phyloP scores from a whole-genome alignment of 2,797 vertebrate species.

The Anguilla pacifica region DNA sequence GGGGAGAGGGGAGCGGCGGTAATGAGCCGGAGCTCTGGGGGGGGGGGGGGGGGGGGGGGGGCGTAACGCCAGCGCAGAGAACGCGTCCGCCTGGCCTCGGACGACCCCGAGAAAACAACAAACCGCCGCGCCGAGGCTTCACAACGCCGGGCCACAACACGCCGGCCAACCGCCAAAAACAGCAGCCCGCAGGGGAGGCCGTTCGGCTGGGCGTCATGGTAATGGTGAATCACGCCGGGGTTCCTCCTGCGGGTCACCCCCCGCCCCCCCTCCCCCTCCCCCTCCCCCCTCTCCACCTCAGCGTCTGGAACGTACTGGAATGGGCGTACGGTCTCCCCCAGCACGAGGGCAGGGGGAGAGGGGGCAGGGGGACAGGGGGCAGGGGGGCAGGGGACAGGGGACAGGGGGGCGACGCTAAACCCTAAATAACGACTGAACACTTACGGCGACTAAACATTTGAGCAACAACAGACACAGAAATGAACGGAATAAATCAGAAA shows the following conservation, averaged over 20 bases:
- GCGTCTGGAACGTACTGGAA: not conserved
- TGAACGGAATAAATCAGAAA: no score
- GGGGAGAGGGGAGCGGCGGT: constrained; percentile 71
- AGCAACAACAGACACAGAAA: no score
- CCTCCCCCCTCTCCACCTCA: not conserved
- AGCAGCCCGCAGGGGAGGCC: not conserved
- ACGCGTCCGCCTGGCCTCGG: constrained; percentile 65
- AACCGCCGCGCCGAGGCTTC: constrained; percentile 49
- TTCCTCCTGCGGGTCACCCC: not conserved
- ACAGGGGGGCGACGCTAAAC: not conserved
- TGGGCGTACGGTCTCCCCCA: not conserved
- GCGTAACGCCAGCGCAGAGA: constrained; percentile 69
- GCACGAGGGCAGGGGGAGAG: not conserved
- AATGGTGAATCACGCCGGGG: not conserved
- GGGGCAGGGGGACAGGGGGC: no score
- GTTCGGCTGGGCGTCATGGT: constrained; percentile 36
- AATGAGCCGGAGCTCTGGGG: constrained; percentile 76
- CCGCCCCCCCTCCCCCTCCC: not conserved
- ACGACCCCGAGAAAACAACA: constrained; percentile 62
- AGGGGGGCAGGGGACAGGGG: no score
- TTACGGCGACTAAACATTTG: no score
- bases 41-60: constrained; percentile 59
- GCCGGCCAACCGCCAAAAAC: constrained; percentile 26
- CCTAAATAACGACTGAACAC: not conserved
- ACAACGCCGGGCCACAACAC: constrained; percentile 26